Evolutionary conservation across 2,113 vertebrate genomes (phyloP).

Genomic region (Caloenas nicobarica): DNA sequence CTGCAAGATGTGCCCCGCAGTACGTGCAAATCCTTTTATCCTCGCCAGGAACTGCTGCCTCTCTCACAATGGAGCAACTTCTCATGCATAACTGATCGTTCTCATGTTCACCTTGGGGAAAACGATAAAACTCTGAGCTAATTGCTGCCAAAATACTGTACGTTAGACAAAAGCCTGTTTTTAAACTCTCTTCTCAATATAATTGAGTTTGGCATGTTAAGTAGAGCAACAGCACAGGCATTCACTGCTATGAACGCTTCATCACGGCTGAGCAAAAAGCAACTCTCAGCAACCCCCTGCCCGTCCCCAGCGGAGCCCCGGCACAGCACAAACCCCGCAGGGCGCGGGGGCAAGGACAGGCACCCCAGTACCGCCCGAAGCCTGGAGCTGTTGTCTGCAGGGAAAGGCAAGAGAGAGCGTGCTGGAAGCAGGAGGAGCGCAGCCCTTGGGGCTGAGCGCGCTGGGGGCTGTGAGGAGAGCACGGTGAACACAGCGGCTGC

Average conservation of each 20-base stretch:
- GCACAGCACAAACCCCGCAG: background rate
- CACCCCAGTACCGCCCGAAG: background rate
- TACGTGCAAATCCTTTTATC: background rate
- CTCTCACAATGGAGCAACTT: background rate
- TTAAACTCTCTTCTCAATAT: background rate
- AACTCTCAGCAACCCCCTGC: background rate
- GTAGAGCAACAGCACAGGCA: background rate
- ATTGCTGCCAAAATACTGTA: background rate
- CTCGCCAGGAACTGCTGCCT: background rate
- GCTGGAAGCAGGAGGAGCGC: background rate
- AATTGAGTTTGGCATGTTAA: background rate
- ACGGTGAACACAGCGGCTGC: background rate
- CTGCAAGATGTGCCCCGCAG: background rate
- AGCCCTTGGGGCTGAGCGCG: no score
- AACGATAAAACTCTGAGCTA: background rate
- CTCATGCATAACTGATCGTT: background rate
- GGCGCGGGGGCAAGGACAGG: accelerated
- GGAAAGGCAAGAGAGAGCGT: background rate
- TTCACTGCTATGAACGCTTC: background rate
- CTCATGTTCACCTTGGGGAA: background rate
- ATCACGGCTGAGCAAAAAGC: background rate
- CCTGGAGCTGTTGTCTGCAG: accelerated
- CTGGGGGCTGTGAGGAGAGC: background rate
- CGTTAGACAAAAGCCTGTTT: background rate
- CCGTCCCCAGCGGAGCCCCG: background rate